Base-by-base conservation (phyloP, 2,888 invertebrate genomes). In the Philereme transversata region DNA sequence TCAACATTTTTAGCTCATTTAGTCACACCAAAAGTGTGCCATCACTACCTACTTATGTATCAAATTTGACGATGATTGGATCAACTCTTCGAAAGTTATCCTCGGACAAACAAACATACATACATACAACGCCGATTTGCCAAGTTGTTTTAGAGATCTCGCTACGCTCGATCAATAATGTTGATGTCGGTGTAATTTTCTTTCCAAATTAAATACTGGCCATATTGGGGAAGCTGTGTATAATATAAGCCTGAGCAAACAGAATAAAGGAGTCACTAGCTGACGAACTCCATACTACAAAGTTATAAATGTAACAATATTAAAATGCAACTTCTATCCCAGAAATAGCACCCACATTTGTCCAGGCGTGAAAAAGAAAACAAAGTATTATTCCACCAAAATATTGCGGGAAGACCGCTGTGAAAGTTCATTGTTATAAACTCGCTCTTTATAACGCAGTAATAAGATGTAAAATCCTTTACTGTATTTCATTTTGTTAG, bases 381-480 rank as follows among this genome's bases (percentile, higher is more conserved):
- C 77, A 83, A 81, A 75, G 75, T 77, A 81, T 78, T 81, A 79
- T 79, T 72, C 75, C 69, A 72, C 75, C 71, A 72, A 82, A 82
- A 82, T 77, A 77, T 81, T 76, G 74, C 77, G 69, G 75, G 75
- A 78, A 76, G 76, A 71, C 72, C 75, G 70, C 74, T 77, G 73
- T 76, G 70, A 76, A 75, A 74, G 73, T 77, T 76, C 65, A 78
- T 76, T 79, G 72, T 67, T 72, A 81, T 80, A 78, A 83, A 83
- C 71, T 81, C 77, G 74, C 73, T 79, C 83, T 82, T 82, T 81
- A 81, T 67, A 63, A 67, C 65, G 70, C 73, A 67, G 84, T 82
- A 83, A 86, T 87, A 89, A 86, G 87, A 87, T 81, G 79, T 83
- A 87, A 84, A 88, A 82, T 91, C 81, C 83, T 68, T 78, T 73